Base-by-base conservation (phyloP, 1,140 invertebrate genomes). In the Phenacoccus solenopsis region DNA sequence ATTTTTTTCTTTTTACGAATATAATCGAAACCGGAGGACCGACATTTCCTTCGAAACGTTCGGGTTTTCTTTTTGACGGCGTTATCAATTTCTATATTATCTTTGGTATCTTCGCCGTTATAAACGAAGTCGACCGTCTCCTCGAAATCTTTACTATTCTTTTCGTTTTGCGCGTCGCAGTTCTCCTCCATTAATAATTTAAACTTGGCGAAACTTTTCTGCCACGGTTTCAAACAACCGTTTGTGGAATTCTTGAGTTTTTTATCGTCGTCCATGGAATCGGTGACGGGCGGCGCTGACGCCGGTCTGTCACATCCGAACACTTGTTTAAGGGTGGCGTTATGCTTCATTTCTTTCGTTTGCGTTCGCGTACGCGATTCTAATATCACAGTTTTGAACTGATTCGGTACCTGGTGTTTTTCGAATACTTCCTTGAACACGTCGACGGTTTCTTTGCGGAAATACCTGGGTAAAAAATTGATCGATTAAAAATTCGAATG, bases 1-100 rank as follows among this genome's bases (percentile, higher is more conserved):
- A 81, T 80, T 71, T 86, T 88, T 77, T 93, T 93, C 82, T 93
- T 93, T 74, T 93, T 93, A 16, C 90, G 79, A 57, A 93, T 91
- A 72, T 93, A 94, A 81, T 93, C 91, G 78, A 94, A 93, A 1
- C 91, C 90, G 7, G 87, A 79, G 3, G 74, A 88, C 70, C 86
- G 85, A 72, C 87, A 82, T 79, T 87, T 82, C 28, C 87, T 77
- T 25, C 86, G 78, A 7, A 82, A 80, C 38, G 80, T 82, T 71
- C 81, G 78, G 9, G 82, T 76, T 73, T 84, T 85, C 21, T 20
- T 64, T 27, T 64, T 64, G 3, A 64, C 59, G 22, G 25, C 59
- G 25, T 56, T 79, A 77, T 28, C 76, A 73, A 68, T 82, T 83
- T 73, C 82, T 82, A 67, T 27, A 72, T 24, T 64, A 64, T 64